Evolutionary conservation across 2,888 invertebrate species (phyloP), one percentile per base, ranked within the genome.

Genomic region (Microplitis deprimator): DNA sequence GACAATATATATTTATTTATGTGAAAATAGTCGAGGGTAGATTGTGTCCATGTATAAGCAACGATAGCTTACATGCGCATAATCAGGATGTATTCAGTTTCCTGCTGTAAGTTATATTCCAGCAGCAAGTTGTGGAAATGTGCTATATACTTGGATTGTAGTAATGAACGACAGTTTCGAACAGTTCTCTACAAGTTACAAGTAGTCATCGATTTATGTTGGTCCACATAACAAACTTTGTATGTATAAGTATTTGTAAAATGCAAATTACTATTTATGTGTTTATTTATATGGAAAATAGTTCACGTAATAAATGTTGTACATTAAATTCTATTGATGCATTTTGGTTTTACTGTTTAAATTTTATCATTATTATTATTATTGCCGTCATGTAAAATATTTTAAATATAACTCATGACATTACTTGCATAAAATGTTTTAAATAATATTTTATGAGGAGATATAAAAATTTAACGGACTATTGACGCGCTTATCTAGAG

Each of bases 31-130:
- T 62, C 1, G 5, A 20, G 20, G 60, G 20, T 41, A 65, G 65
- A 20, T 40, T 50, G 50, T 50, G 13, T 50, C 5, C 5, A 13
- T 50, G 50, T 50, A 50, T 50, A 50, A 50, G 50, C 13, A 13
- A 50, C 50, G 5, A 50, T 50, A 50, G 13, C 50, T 50, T 50
- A 50, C 50, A 62, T 68, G 69, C 38, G 62, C 60, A 80, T 79
- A 77, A 79, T 78, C 68, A 74, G 69, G 40, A 73, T 75, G 64
- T 64, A 75, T 76, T 64, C 64, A 73, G 75, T 78, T 73, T 61
- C 76, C 73, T 65, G 74, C 68, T 75, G 67, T 73, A 80, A 84
- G 83, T 84, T 85, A 82, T 80, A 79, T 83, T 69, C 80, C 70
- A 67, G 82, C 78, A 83, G 74, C 72, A 50, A 50, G 50, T 79